Evolutionary conservation across 1,140 invertebrate species (phyloP), one percentile per base, ranked within the genome.

Genomic region (Stratiolaelaps scimitus): DNA sequence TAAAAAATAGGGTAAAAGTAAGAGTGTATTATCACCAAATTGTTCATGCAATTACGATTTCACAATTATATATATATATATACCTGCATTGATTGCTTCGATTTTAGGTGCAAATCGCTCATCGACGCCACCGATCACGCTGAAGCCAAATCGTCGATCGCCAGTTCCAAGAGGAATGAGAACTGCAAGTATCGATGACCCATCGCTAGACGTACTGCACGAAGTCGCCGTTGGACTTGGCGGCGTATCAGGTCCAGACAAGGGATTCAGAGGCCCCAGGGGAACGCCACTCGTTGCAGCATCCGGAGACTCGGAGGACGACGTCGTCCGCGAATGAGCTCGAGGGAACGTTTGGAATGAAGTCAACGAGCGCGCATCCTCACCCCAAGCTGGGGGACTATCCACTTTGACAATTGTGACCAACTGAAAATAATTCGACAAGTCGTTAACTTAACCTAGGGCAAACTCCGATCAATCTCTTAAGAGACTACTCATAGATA

Each of bases 91-190:
- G 43, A 80, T 76, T 68, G 79, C 75, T 70, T 80, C 78, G 47
- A 80, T 76, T 28, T 74, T 73, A 1, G 79, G 77, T 6, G 71
- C 69, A 56, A 78, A 78, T 20, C 75, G 76, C 71, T 80, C 79
- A 69, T 80, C 78, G 19, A 69, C 64, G 13, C 79, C 79, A 6
- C 79, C 79, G 67, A 78, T 76, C 0, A 80, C 78, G 7, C 77
- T 79, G 67, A 80, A 80, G 7, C 79, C 79, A 70, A 79, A 80
- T 47, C 78, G 71, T 43, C 73, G 71, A 47, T 79, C 76, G 23
- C 70, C 70, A 7, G 69, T 69, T 7, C 72, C 72, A 66, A 79
- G 64, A 10, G 68, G 69, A 43, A 72, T 65, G 6, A 56, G 15
- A 15, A 60, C 53, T 1, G 53, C 26, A 26, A 60, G 53, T 17